Evolutionary conservation across 2,888 invertebrate genomes (phyloP).

Genomic region (Salpingus planirostris): DNA sequence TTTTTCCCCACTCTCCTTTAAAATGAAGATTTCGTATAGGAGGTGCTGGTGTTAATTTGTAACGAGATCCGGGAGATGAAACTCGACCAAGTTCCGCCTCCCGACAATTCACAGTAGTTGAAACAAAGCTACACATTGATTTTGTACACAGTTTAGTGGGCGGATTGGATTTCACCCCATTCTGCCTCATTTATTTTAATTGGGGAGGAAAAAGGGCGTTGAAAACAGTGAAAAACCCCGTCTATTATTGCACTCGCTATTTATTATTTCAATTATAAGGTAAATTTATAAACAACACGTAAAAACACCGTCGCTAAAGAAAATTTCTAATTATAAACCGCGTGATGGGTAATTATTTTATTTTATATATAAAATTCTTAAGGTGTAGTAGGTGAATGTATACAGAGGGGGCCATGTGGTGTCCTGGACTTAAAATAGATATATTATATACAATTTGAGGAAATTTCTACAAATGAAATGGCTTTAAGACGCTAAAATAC

Average conservation of each 20-base stretch:
- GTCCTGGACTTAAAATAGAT: constrained; percentile 36
- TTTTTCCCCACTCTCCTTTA: no score
- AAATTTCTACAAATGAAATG: constrained; percentile 37
- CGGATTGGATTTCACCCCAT: constrained; percentile 1
- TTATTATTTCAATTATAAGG: no score
- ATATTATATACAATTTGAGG: constrained; percentile 39
- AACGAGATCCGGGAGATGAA: no score
- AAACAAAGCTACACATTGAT: constrained; percentile 28
- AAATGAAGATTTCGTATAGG: no score
- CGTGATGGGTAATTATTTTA: constrained; percentile 31
- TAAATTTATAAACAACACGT: constrained; percentile 19
- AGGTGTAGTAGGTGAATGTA: constrained; percentile 41
- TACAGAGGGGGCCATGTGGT: constrained; percentile 41
- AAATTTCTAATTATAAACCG: constrained; percentile 33
- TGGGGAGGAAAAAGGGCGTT: no score
- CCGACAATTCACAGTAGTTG: constrained; percentile 21
- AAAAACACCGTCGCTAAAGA: constrained; percentile 28
- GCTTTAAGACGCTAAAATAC: constrained; percentile 30
- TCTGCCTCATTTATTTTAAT: neutral
- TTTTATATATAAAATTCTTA: constrained; percentile 35
- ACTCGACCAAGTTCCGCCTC: constrained; percentile 27
- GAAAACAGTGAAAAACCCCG: no score
- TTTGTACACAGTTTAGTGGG: constrained; percentile 16
- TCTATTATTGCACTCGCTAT: no score
- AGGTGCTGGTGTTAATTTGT: no score